phyloP scores from a whole-genome alignment of 2,797 vertebrate genomes.

The Pantherophis alleghaniensis region DNA sequence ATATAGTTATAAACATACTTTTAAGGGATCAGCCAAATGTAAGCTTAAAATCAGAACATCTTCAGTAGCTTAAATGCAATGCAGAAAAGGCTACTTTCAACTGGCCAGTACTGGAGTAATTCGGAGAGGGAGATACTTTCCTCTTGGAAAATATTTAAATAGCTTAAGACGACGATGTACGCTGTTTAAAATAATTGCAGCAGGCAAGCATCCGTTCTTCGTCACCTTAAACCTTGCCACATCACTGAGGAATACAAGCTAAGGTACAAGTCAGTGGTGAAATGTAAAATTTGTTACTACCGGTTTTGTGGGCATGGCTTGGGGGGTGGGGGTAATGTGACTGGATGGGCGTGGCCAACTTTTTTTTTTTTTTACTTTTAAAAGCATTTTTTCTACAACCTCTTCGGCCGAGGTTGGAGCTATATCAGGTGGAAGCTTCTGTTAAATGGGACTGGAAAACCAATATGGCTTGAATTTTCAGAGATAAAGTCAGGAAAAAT shows the following conservation, averaged over 20 bases:
- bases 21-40: conserved; percentile 36
- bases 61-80: conserved; percentile 64
- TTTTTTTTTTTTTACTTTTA: no score
- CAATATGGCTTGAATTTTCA: no score
- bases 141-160: neutral
- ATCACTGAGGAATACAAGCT: neutral
- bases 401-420: no score
- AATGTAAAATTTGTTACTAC: no score
- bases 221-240: neutral
- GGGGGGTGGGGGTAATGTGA: no score
- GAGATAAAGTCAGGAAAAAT: no score
- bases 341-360: no score
- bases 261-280: neutral
- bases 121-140: no score
- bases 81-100: conserved; percentile 8
- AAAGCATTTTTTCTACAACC: no score
- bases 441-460: no score
- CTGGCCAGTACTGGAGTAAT: neutral
- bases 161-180: neutral
- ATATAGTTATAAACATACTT: conserved; percentile 57
- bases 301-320: no score
- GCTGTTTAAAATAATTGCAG: neutral
- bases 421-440: no score
- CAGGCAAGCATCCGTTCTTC: neutral
- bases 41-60: conserved; percentile 38